These are phyloP conservation scores for Lutraria rhynchaena DNA, from an alignment of 1,140 invertebrate species.

Conservation along the genomic window DNA sequence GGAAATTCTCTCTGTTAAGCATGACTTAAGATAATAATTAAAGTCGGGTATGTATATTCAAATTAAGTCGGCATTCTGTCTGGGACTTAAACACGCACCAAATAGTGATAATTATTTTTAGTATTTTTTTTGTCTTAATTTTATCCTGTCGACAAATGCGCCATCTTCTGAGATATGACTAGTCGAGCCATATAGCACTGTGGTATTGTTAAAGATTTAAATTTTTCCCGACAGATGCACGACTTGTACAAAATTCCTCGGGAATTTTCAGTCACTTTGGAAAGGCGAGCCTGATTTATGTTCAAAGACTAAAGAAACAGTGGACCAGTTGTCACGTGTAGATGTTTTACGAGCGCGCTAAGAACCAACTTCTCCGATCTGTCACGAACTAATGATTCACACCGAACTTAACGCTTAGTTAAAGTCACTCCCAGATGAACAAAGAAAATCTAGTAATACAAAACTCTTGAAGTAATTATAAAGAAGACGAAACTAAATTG, in stretches of 20 bases:
- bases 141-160: no score
- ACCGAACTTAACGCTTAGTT: slow-evolving; percentile 40
- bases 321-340: slow-evolving; percentile 44
- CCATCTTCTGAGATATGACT: no score
- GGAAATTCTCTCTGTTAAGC: no score
- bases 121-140: no score
- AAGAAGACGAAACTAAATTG: not conserved
- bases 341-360: slow-evolving; percentile 53
- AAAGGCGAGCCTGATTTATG: slow-evolving; percentile 60
- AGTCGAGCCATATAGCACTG: no score
- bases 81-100: no score
- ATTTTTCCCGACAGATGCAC: slow-evolving; percentile 54
- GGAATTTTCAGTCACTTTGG: slow-evolving; percentile 55
- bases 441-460: slow-evolving; percentile 28
- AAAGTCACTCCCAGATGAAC: slow-evolving; percentile 15
- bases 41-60: no score
- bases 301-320: slow-evolving; percentile 31
- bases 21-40: no score
- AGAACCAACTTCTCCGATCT: slow-evolving; percentile 38
- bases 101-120: no score
- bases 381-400: slow-evolving; percentile 49
- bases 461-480: not conserved
- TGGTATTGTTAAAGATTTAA: not conserved
- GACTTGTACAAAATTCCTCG: slow-evolving; percentile 48
- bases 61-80: no score